These are phyloP conservation scores for Dolomedes plantarius DNA, from an alignment of 2,888 invertebrate species.

Conservation along the genomic window DNA sequence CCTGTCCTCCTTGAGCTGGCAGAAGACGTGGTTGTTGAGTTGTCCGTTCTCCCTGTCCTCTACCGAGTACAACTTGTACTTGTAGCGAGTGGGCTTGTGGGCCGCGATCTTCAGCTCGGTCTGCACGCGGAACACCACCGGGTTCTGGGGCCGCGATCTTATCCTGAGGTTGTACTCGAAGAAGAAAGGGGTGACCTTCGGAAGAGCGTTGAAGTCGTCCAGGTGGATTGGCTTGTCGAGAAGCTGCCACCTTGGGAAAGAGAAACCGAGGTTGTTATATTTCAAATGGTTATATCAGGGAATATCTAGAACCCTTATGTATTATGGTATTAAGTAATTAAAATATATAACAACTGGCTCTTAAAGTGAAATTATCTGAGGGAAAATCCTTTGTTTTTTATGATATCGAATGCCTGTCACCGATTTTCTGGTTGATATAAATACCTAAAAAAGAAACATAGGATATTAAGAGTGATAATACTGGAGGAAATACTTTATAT, in stretches of 20 bases:
- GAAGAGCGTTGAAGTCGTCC: slow-evolving; percentile 78
- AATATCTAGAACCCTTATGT: too few relatives aligned
- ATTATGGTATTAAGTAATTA: background rate
- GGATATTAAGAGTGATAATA: too few relatives aligned
- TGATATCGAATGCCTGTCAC: too few relatives aligned
- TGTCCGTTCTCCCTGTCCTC: slow-evolving; percentile 74
- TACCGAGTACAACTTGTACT: slow-evolving; percentile 75
- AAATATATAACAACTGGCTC: background rate
- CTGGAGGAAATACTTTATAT: too few relatives aligned
- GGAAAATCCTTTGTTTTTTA: too few relatives aligned
- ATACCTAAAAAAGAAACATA: too few relatives aligned
- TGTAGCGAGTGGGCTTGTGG: slow-evolving; percentile 75
- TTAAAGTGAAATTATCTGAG: too few relatives aligned
- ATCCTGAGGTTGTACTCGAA: slow-evolving; percentile 76
- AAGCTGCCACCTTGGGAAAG: slow-evolving; percentile 77
- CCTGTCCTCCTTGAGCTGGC: slow-evolving; percentile 75
- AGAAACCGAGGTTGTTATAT: too few relatives aligned
- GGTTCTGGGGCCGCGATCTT: slow-evolving; percentile 73
- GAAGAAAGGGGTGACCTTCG: slow-evolving; percentile 78
- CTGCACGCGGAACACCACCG: slow-evolving; percentile 74
- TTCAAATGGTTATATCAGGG: too few relatives aligned
- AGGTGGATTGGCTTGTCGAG: slow-evolving; percentile 77
- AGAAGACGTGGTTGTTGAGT: slow-evolving; percentile 75
- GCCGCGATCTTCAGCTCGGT: slow-evolving; percentile 74
- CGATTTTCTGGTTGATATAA: too few relatives aligned